phyloP scores from a whole-genome alignment of 2,113 vertebrate genomes.

The Poeciliopsis turrubarensis region DNA sequence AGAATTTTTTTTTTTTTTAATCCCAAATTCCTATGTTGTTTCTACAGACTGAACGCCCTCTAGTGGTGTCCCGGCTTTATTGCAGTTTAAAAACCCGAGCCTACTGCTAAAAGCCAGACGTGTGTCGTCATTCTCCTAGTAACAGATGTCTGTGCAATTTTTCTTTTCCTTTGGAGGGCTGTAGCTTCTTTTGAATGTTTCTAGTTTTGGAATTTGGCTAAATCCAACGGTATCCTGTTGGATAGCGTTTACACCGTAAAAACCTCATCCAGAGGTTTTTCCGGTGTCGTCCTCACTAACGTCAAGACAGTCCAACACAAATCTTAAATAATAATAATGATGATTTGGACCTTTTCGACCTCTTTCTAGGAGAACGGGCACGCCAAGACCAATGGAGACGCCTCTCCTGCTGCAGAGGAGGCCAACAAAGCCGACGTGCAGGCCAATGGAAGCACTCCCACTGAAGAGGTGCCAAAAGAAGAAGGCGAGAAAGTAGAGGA shows the following conservation, averaged over 20 bases:
- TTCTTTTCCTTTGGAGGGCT: conserved; percentile 26
- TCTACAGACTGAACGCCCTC: conserved; percentile 32
- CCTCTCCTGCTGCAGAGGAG: conserved; percentile 84
- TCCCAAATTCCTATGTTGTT: conserved; percentile 42
- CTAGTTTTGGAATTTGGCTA: conserved; percentile 21
- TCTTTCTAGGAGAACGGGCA: conserved; percentile 87
- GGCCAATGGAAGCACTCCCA: conserved; percentile 87
- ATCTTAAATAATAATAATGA: not conserved
- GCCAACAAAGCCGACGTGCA: conserved; percentile 85
- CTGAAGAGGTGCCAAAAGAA: conserved; percentile 83
- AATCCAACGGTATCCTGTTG: not conserved
- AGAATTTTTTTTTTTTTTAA: not conserved
- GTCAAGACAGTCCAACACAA: not conserved
- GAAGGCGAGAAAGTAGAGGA: conserved; percentile 67
- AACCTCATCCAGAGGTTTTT: not conserved
- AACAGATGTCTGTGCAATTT: conserved; percentile 76
- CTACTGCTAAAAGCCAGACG: conserved; percentile 57
- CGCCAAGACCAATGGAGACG: conserved; percentile 84
- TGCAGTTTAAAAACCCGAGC: conserved; percentile 41
- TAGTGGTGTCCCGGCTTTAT: conserved; percentile 28
- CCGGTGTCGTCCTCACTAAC: not conserved
- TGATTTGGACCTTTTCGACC: not conserved
- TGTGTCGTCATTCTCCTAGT: conserved; percentile 78
- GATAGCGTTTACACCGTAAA: conserved; percentile 10
- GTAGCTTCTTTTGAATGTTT: conserved; percentile 32